These are phyloP conservation scores for Pseudochirops corinnae DNA, from an alignment of 2,797 vertebrate genomes.

Conservation along the genomic window DNA sequence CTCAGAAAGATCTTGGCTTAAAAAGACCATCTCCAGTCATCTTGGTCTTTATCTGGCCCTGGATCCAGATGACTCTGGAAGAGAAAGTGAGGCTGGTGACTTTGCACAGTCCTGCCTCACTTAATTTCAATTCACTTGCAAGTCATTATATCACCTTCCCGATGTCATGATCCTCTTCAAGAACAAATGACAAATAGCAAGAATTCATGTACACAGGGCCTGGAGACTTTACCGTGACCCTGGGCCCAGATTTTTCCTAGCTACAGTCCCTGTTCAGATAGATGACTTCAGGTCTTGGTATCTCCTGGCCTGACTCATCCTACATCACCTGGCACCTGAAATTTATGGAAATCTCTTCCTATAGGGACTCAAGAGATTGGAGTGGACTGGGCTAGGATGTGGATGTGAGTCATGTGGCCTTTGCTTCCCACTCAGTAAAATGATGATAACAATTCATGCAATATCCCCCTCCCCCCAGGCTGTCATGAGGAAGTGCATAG, in stretches of 20 bases:
- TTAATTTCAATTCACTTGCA: no score
- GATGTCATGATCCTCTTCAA: no score
- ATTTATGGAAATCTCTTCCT: neutral
- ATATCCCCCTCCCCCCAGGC: neutral
- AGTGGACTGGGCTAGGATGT: neutral
- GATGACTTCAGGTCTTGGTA: neutral
- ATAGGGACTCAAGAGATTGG: neutral
- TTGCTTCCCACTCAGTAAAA: neutral
- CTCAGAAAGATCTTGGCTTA: no score
- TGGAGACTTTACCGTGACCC: neutral
- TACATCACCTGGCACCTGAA: neutral
- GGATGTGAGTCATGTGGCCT: neutral
- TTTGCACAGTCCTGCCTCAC: no score
- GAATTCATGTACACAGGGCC: neutral
- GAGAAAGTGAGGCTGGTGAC: no score
- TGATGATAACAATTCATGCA: neutral
- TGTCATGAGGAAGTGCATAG: neutral
- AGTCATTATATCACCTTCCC: no score
- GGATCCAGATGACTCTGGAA: no score
- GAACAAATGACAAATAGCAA: no score
- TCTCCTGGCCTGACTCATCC: neutral
- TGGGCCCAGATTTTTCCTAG: neutral
- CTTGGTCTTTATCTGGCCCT: no score
- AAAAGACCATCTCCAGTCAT: no score
- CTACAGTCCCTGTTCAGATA: neutral